phyloP scores from a whole-genome alignment of 1,140 invertebrate species.

The Drosophila pandora region DNA sequence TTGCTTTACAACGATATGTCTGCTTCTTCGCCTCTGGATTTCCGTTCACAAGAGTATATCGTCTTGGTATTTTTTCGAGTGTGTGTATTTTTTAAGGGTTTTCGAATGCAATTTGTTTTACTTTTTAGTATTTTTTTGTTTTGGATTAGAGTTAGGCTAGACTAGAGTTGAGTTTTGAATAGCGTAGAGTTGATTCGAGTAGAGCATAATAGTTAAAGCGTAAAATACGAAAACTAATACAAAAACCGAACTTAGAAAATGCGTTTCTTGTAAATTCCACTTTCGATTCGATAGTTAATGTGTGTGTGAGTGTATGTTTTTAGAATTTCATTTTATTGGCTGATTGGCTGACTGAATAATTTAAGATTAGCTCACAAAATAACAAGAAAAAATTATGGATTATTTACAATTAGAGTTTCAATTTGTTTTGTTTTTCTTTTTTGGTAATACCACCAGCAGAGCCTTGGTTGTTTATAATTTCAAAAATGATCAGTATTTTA shows the following conservation, averaged over 20 bases:
- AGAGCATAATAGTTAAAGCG: slow-evolving; percentile 37
- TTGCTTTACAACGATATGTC: slow-evolving; percentile 74
- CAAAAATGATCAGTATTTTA: no score
- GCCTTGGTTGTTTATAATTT: neutral
- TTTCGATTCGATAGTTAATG: slow-evolving; percentile 28
- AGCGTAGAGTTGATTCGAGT: slow-evolving; percentile 24
- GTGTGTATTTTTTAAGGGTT: slow-evolving; percentile 7
- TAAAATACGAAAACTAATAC: slow-evolving; percentile 46
- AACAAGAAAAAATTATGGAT: slow-evolving; percentile 12
- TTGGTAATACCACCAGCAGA: neutral
- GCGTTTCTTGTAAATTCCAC: slow-evolving; percentile 41
- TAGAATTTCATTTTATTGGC: slow-evolving; percentile 19
- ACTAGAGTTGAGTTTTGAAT: slow-evolving; percentile 33
- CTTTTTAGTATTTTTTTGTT: slow-evolving; percentile 19
- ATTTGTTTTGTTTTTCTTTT: neutral
- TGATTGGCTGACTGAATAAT: slow-evolving; percentile 34
- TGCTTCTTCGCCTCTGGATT: slow-evolving; percentile 53
- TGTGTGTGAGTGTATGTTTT: slow-evolving; percentile 6
- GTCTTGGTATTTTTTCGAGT: slow-evolving; percentile 10
- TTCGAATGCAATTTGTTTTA: slow-evolving; percentile 3
- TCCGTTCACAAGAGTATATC: slow-evolving; percentile 21
- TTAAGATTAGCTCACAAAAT: slow-evolving; percentile 14
- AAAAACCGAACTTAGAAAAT: slow-evolving; percentile 55
- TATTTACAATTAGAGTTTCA: slow-evolving; percentile 16
- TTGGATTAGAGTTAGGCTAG: slow-evolving; percentile 41